phyloP scores from a whole-genome alignment of 1,140 invertebrate species.

The Ruditapes philippinarum region DNA sequence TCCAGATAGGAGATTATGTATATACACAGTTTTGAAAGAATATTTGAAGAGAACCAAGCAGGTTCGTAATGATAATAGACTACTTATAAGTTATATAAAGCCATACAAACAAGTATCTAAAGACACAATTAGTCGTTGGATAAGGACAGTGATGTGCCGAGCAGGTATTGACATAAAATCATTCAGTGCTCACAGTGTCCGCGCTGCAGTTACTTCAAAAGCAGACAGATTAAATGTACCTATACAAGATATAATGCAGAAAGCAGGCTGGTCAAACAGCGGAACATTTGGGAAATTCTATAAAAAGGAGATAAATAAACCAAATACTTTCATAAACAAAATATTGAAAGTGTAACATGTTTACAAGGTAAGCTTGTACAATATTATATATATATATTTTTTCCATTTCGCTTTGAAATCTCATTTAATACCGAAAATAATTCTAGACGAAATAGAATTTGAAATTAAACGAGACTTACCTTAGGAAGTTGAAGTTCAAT shows the following conservation, averaged over 20 bases:
- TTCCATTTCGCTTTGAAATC: too few species aligned
- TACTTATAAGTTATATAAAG: not conserved
- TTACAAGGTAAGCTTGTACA: too few species aligned
- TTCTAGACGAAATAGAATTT: not conserved
- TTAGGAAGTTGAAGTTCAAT: not conserved
- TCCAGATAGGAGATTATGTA: not conserved
- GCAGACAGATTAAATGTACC: not conserved
- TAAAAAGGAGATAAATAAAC: not conserved
- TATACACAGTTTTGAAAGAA: not conserved
- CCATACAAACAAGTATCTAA: not conserved
- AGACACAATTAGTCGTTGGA: constrained; percentile 5
- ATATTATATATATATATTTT: too few species aligned
- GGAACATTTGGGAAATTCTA: constrained; percentile 8
- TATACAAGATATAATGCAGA: not conserved
- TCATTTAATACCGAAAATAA: too few species aligned
- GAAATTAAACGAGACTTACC: not conserved
- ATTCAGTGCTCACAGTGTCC: constrained; percentile 17
- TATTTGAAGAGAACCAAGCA: constrained; percentile 19
- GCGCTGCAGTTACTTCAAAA: not conserved
- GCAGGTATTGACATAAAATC: not conserved
- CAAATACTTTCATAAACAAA: too few species aligned
- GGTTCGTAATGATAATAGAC: not conserved
- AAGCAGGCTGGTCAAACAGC: constrained; percentile 17
- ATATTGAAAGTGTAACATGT: not conserved
- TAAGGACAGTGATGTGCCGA: not conserved